phyloP scores from a whole-genome alignment of 1,140 invertebrate genomes.

The Cephus cinctus region DNA sequence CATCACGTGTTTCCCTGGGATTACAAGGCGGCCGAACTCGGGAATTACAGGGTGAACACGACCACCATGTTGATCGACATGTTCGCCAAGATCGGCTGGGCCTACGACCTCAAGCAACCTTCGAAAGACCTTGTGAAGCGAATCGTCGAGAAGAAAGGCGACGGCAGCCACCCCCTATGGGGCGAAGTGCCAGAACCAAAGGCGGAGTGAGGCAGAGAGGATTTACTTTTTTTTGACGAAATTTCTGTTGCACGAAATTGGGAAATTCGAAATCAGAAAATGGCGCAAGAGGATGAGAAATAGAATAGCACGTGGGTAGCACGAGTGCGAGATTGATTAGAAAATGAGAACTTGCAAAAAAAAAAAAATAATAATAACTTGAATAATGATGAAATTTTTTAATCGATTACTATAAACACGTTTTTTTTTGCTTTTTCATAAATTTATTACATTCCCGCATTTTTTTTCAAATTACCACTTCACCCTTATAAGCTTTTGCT shows the following conservation, averaged over 20 bases:
- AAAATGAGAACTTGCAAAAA: too few relatives aligned
- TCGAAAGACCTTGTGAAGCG: constrained; percentile 59
- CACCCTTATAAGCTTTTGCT: too few relatives aligned
- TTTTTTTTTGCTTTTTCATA: too few relatives aligned
- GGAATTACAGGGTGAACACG: constrained; percentile 52
- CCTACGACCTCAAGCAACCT: constrained; percentile 72
- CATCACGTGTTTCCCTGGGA: constrained; percentile 86
- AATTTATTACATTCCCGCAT: too few relatives aligned
- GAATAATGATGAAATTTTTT: too few relatives aligned
- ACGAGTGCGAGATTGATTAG: too few relatives aligned
- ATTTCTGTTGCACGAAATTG: too few relatives aligned
- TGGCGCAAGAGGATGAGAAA: constrained; percentile 3
- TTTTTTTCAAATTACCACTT: too few relatives aligned
- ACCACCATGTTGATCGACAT: constrained; percentile 69
- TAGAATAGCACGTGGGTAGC: too few relatives aligned
- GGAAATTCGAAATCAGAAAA: constrained; percentile 7
- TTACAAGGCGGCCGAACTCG: constrained; percentile 72
- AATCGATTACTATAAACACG: too few relatives aligned
- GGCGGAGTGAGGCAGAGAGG: neutral
- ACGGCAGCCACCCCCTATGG: constrained; percentile 29
- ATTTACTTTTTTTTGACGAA: too few relatives aligned
- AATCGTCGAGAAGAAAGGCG: constrained; percentile 56
- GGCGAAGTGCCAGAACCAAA: neutral
- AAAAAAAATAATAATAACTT: too few relatives aligned
- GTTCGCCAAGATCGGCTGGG: constrained; percentile 72